Conservation (phyloP, 2,888 invertebrate genomes). For the Volucella inanis region DNA sequence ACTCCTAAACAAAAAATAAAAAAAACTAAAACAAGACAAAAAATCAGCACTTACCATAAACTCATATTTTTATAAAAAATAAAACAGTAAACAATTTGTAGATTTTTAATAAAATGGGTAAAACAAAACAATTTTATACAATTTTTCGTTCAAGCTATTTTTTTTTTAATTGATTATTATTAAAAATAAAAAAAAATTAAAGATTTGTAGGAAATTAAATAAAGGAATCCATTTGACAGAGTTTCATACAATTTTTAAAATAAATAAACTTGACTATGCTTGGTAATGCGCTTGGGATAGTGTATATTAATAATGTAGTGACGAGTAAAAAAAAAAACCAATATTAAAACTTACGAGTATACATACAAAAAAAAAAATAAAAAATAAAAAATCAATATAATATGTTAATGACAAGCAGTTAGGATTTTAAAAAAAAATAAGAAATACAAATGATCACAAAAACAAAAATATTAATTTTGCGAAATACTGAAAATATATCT, state of each 20-base stretch:
- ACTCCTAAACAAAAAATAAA: not conserved
- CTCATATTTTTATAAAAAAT: not conserved
- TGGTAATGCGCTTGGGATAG: constrained; percentile 69
- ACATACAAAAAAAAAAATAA: constrained; percentile 15
- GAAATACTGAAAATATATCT: constrained; percentile 55
- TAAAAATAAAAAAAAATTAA: constrained; percentile 10
- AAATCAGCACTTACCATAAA: not conserved
- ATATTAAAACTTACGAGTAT: constrained; percentile 49
- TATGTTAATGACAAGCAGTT: constrained; percentile 50
- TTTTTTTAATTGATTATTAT: not conserved
- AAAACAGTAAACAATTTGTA: constrained; percentile 8
- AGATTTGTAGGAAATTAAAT: constrained; percentile 26
- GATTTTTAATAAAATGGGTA: constrained; percentile 10
- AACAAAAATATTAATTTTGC: not conserved
- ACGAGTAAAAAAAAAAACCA: constrained; percentile 48
- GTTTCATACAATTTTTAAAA: constrained; percentile 55
- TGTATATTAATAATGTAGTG: constrained; percentile 70
- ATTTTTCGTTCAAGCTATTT: constrained; percentile 23
- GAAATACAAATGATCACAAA: constrained; percentile 33
- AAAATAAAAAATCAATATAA: constrained; percentile 4
- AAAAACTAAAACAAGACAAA: not conserved
- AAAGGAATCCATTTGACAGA: constrained; percentile 54
- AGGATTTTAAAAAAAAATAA: constrained; percentile 49
- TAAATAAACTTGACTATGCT: constrained; percentile 65
- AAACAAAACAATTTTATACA: constrained; percentile 5